A percentile compares a stretch with the other conserved stretches of the same genome.
These are phyloP conservation scores for Rotaria socialis DNA, from an alignment of 2,888 invertebrate species.

Conservation along the genomic window DNA sequence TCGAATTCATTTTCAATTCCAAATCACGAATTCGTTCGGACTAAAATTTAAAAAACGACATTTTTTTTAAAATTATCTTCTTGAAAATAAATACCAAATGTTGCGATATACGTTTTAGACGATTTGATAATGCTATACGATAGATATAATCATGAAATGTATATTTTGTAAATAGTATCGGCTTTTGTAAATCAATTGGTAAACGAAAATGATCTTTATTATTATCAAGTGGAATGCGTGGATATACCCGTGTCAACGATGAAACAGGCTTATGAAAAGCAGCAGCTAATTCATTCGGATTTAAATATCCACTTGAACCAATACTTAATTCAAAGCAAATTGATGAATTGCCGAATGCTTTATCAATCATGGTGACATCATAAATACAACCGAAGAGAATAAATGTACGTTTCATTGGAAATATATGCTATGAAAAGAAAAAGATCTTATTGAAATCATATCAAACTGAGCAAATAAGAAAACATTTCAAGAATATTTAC, in stretches of 20 bases:
- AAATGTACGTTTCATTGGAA: slow-evolving; percentile 45
- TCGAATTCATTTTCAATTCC: not conserved
- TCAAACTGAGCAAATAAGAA: not conserved
- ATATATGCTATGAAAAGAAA: not conserved
- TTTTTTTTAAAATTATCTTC: not conserved
- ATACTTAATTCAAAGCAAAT: slow-evolving; percentile 50
- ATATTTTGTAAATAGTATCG: not conserved
- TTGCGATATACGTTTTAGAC: not conserved
- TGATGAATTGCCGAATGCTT: slow-evolving; percentile 47
- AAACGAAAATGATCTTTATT: not conserved
- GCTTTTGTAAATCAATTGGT: not conserved
- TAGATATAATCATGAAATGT: not conserved
- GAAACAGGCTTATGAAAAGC: not conserved
- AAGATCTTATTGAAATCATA: not conserved
- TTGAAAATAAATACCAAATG: not conserved
- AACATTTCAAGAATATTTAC: not conserved
- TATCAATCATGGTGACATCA: slow-evolving; percentile 50
- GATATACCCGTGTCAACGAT: not conserved
- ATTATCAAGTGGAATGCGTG: not conserved
- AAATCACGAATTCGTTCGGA: not conserved
- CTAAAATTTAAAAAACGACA: not conserved
- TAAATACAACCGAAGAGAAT: slow-evolving; percentile 49
- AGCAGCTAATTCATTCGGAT: not conserved
- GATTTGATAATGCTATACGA: not conserved
- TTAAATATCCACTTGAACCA: slow-evolving; percentile 46